Percentiles rank a stretch among this genome's conserved stretches.
These are phyloP conservation scores for Strix aluco DNA, from an alignment of 2,113 vertebrate species.

Conservation along the genomic window DNA sequence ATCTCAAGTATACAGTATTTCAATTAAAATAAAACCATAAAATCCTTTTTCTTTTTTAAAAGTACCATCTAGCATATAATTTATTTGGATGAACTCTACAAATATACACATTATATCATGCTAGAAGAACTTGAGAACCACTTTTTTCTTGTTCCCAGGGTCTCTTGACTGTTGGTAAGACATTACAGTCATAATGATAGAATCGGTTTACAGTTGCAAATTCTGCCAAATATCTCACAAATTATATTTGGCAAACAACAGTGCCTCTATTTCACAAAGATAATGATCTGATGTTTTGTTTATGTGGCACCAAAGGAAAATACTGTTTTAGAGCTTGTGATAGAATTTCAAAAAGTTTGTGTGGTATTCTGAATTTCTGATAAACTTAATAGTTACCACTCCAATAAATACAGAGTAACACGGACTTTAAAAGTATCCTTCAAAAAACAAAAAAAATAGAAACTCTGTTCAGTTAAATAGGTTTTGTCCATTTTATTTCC, in stretches of 20 bases:
- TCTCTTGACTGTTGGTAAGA: constrained; percentile 40
- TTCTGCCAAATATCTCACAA: constrained; percentile 56
- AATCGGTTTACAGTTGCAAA: constrained; percentile 17
- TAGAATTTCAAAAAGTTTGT: not conserved
- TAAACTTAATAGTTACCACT: not conserved
- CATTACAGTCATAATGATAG: constrained; percentile 38
- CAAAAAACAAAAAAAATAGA: not conserved
- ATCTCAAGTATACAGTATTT: constrained; percentile 27
- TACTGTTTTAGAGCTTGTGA: constrained; percentile 29
- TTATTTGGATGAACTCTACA: constrained; percentile 35
- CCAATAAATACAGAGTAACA: not conserved
- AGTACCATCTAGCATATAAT: constrained; percentile 50
- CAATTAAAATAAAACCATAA: constrained; percentile 35
- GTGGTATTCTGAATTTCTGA: not conserved
- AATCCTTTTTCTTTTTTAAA: constrained; percentile 17
- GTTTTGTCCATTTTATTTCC: not conserved
- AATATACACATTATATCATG: constrained; percentile 37
- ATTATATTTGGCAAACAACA: constrained; percentile 39
- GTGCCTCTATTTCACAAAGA: constrained; percentile 38
- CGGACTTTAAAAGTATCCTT: not conserved
- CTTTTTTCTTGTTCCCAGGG: constrained; percentile 55
- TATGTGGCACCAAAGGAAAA: constrained; percentile 47
- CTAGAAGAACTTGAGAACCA: constrained; percentile 53
- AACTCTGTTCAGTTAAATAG: not conserved
- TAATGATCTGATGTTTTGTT: constrained; percentile 29